Evolutionary conservation across 2,113 vertebrate species (phyloP), one percentile per base, ranked within the genome.

Genomic region (Falco punctatus): DNA sequence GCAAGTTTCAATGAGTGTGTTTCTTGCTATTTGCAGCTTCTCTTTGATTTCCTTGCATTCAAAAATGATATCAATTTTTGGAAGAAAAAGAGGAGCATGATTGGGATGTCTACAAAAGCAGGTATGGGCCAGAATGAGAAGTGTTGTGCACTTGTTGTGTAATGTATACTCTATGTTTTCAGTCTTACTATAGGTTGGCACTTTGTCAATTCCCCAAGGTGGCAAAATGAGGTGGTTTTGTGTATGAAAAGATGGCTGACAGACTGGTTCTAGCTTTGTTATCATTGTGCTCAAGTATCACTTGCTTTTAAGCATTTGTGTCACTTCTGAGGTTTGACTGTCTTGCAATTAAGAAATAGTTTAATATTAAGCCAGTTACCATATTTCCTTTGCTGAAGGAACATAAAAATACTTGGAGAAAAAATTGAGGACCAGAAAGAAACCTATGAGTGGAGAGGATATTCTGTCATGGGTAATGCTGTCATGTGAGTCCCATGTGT

Each of bases 31-130:
- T 97, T 98, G 27, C 95, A 99, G 99, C 99, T 99, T 78, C 98
- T 99, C 15, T 99, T 99, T 96, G 99, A 99, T 96, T 99, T 99
- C 88, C 98, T 99, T 97, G 99, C 99, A 1, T 99, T 99, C 97
- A 99, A 99, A 98, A 99, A 99, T 15, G 99, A 99, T 92, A 99
- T 99, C 98, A 99, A 99, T 93, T 99, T 99, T 94, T 99, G 99
- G 99, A 99, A 99, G 95, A 98, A 99, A 61, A 99, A 99, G 98
- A 99, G 98, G 90, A 99, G 98, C 98, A 99, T 99, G 99, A 99
- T 98, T 88, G 99, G 99, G 52, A 99, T 99, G 99, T 99, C 99
- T 57, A 99, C 99, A 93, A 99, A 99, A 98, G 99, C 99, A 98
- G 99, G 99, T 99, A 87, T 59, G 72, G 35, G 11, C 32, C 59